A percentile compares a stretch with the other conserved stretches of the same genome.
phyloP scores from a whole-genome alignment of 2,888 invertebrate genomes.

The Dryadula phaetusa region DNA sequence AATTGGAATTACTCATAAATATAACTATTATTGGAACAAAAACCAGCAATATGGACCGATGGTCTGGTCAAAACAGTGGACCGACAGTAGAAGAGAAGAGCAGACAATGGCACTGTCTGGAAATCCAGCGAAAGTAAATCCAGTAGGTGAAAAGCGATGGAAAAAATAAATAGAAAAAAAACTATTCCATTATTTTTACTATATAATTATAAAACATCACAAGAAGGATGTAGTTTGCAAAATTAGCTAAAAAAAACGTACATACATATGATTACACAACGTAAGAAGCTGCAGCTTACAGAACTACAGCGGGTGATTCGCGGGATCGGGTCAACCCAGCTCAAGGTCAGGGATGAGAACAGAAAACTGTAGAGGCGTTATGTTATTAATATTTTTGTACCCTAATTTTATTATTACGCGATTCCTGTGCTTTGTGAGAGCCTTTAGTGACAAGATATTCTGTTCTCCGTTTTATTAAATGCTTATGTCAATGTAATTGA shows the following conservation, averaged over 20 bases:
- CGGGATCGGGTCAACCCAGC: constrained; percentile 76
- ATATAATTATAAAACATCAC: background rate
- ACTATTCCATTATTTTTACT: no score
- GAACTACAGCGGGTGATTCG: constrained; percentile 64
- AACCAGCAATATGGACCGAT: no score
- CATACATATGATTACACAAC: constrained; percentile 19
- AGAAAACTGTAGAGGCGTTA: constrained; percentile 55
- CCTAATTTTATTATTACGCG: background rate
- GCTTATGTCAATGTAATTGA: no score
- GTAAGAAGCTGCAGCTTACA: constrained; percentile 33
- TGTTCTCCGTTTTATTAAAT: no score
- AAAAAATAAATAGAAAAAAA: no score
- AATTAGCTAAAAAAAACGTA: constrained; percentile 22
- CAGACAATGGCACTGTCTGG: no score
- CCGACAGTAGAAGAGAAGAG: no score
- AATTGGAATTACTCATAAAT: no score
- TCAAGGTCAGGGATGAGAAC: constrained; percentile 75
- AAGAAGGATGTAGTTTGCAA: constrained; percentile 7
- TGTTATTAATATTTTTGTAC: background rate
- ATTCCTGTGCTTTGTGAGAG: background rate
- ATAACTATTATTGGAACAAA: no score
- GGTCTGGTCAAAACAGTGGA: no score
- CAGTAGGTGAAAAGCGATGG: no score
- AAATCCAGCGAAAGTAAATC: no score
- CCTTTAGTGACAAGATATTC: background rate